Base-by-base conservation (phyloP, 1,140 invertebrate species). In the Amphibalanus amphitrite region DNA sequence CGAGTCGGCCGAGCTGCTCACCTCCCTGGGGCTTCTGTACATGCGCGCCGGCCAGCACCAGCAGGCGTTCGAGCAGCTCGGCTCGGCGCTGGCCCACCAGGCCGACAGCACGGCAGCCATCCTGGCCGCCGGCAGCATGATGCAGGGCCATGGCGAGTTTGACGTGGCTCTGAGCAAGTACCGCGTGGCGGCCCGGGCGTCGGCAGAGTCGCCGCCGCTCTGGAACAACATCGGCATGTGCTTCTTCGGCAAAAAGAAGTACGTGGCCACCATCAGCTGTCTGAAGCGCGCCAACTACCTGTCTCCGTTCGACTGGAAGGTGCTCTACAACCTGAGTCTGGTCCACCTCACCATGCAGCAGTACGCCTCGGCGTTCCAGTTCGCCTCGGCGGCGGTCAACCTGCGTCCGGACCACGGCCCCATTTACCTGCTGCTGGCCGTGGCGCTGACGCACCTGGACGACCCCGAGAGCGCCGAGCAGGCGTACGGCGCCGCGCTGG, bases 161-260 rank as follows among this genome's bases (percentile, higher is more conserved):
- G 92, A 95, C 77, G 89, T 91, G 4, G 93, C 93, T 6, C 79
- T 95, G 13, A 85, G 86, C 8, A 93, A 93, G 80, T 95, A 95
- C 77, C 88, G 90, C 81, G 80, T 89, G 68, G 90, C 90, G 29
- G 86, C 90, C 30, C 82, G 86, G 71, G 82, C 83, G 28, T 84
- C 87, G 72, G 87, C 90, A 25, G 90, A 96, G 79, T 92, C 89
- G 74, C 85, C 90, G 10, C 85, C 87, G 25, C 79, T 96, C 1
- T 96, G 93, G 93, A 96, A 93, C 78, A 96, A 96, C 78, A 88
- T 95, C 75, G 93, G 91, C 67, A 89, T 96, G 86, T 95, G 93
- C 77, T 95, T 94, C 80, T 93, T 90, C 79, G 88, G 89, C 10
- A 95, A 94, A 82, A 90, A 92, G 76, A 96, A 96, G 85, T 91